These are phyloP conservation scores for Pyrrhosoma nymphula DNA, from an alignment of 2,888 invertebrate genomes.

Conservation along the genomic window DNA sequence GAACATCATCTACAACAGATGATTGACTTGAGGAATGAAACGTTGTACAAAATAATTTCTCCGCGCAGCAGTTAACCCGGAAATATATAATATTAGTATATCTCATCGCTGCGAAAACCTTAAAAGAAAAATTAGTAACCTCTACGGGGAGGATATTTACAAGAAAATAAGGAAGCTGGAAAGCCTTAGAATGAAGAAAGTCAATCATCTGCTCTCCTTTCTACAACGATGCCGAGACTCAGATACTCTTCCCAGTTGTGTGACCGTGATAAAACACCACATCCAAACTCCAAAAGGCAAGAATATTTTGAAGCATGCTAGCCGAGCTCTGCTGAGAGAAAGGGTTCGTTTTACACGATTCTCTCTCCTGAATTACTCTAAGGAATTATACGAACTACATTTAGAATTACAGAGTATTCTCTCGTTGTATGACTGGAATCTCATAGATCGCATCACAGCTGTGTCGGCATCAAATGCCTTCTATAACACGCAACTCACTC, in stretches of 20 bases:
- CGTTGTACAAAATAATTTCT: not conserved
- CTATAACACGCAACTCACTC: no score
- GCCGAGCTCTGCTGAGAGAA: not conserved
- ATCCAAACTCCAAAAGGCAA: no score
- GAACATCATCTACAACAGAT: no score
- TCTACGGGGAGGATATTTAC: no score
- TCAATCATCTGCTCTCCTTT: not conserved
- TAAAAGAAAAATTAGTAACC: no score
- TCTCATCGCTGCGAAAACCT: not conserved
- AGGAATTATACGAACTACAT: not conserved
- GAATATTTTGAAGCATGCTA: not conserved
- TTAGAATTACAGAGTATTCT: not conserved
- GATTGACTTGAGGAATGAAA: not conserved
- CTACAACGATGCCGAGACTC: not conserved
- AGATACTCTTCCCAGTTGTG: not conserved
- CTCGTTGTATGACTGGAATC: not conserved
- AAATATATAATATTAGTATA: not conserved
- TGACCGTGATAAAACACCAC: conserved; percentile 1
- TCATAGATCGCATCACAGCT: no score
- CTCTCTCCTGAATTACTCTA: not conserved
- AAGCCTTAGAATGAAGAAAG: not conserved
- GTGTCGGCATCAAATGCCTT: no score
- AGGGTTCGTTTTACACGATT: not conserved
- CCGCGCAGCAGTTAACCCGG: not conserved
- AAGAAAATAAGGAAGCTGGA: not conserved